These are phyloP conservation scores for Drosophila testacea DNA, from an alignment of 2,888 invertebrate genomes.

Conservation along the genomic window DNA sequence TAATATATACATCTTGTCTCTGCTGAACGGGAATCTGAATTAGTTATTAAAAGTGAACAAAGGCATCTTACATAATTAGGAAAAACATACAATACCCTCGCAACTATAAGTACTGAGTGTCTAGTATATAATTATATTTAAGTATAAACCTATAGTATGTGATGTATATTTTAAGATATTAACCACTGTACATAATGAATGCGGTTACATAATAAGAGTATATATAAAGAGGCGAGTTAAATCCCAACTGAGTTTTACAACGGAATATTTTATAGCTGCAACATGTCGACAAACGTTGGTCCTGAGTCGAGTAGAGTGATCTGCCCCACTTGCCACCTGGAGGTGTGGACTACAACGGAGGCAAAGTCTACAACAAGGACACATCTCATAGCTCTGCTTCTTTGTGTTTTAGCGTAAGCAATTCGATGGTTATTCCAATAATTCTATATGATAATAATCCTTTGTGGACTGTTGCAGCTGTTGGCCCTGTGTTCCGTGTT, in stretches of 20 bases:
- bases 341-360: slow-evolving; percentile 3
- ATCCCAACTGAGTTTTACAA: neutral
- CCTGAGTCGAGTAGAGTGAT: neutral
- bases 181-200: neutral
- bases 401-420: slow-evolving; percentile 17
- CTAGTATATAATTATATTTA: neutral
- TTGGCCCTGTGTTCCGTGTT: slow-evolving; percentile 29
- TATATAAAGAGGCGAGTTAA: neutral
- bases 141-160: neutral
- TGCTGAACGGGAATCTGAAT: no score
- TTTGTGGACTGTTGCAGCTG: slow-evolving; percentile 4
- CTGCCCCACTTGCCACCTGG: slow-evolving; percentile 25
- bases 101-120: neutral
- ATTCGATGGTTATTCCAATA: no score
- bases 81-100: neutral
- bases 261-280: neutral
- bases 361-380: slow-evolving; percentile 9
- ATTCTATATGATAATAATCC: no score
- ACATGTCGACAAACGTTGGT: slow-evolving; percentile 23
- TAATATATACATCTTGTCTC: no score
- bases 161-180: neutral
- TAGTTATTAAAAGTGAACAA: no score
- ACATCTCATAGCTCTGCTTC: slow-evolving; percentile 28
- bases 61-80: no score
- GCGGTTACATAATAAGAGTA: neutral